Conservation (phyloP, 2,113 vertebrate species). For the Laterallus jamaicensis region DNA sequence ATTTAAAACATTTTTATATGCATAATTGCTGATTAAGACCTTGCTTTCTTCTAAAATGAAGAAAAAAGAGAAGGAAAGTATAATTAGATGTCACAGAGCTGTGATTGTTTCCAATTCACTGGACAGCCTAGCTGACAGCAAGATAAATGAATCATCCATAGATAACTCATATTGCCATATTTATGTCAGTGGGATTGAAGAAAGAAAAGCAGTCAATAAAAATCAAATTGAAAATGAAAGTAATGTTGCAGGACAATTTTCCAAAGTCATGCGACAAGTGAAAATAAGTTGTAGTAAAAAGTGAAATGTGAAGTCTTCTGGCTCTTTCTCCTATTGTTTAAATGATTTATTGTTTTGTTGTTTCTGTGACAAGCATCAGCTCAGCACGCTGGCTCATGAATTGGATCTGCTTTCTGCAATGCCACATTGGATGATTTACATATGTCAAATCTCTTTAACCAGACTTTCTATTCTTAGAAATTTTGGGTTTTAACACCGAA, state of each 20-base stretch:
- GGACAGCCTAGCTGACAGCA: background rate
- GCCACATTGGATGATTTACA: no score
- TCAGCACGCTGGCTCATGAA: background rate
- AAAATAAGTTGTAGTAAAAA: background rate
- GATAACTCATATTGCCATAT: background rate
- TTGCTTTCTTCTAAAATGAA: background rate
- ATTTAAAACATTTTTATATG: background rate
- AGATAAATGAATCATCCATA: background rate
- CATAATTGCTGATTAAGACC: background rate
- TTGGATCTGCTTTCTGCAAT: background rate
- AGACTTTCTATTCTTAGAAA: background rate
- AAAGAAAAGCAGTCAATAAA: conserved; percentile 10
- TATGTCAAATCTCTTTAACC: background rate
- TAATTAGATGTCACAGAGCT: background rate
- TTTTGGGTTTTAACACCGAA: background rate
- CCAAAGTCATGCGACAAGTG: background rate
- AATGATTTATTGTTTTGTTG: background rate
- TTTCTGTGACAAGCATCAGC: background rate
- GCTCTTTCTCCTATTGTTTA: background rate
- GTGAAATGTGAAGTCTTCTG: background rate
- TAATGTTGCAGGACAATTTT: background rate
- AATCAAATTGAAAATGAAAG: conserved; percentile 5
- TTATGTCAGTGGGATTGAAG: background rate
- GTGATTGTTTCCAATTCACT: background rate
- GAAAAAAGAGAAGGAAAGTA: background rate